Percentiles rank a stretch among this genome's conserved stretches.
phyloP scores from a whole-genome alignment of 2,888 invertebrate genomes.

The Euzophera pinguis region DNA sequence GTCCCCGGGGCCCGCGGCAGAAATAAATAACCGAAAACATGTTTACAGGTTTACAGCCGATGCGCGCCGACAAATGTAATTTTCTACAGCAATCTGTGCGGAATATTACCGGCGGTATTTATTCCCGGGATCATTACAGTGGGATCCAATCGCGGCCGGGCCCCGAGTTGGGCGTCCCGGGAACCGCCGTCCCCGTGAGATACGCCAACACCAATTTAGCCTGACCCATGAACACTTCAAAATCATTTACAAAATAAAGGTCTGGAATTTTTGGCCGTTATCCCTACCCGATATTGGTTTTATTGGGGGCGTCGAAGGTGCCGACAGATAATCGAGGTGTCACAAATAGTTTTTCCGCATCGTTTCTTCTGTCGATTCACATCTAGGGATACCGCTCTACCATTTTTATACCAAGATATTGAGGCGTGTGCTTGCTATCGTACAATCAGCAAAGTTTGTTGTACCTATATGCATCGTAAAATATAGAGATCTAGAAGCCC shows the following conservation, averaged over 20 bases:
- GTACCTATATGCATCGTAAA: too few relatives aligned
- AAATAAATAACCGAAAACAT: conserved; percentile 42
- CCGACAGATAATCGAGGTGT: conserved; percentile 51
- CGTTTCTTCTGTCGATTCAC: conserved; percentile 40
- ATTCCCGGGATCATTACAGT: conserved; percentile 61
- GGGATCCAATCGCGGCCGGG: conserved; percentile 54
- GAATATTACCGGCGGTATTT: conserved; percentile 57
- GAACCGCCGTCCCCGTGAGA: background rate
- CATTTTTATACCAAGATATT: conserved; percentile 7
- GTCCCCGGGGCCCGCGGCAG: conserved; percentile 18
- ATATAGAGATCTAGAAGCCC: too few relatives aligned
- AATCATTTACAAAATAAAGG: background rate
- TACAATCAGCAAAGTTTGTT: too few relatives aligned
- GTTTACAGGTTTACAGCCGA: conserved; percentile 40
- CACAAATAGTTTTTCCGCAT: conserved; percentile 60
- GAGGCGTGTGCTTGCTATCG: too few relatives aligned
- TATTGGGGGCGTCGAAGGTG: conserved; percentile 52
- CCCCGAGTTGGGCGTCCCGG: conserved; percentile 29
- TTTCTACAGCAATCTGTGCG: conserved; percentile 50
- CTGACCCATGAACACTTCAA: conserved; percentile 21
- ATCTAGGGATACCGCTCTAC: conserved; percentile 24
- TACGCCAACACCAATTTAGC: conserved; percentile 32
- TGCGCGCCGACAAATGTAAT: conserved; percentile 41
- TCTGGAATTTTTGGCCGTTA: conserved; percentile 16
- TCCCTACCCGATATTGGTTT: conserved; percentile 63